Base-by-base conservation (phyloP, 2,888 invertebrate genomes). In the Halictus ligatus region DNA sequence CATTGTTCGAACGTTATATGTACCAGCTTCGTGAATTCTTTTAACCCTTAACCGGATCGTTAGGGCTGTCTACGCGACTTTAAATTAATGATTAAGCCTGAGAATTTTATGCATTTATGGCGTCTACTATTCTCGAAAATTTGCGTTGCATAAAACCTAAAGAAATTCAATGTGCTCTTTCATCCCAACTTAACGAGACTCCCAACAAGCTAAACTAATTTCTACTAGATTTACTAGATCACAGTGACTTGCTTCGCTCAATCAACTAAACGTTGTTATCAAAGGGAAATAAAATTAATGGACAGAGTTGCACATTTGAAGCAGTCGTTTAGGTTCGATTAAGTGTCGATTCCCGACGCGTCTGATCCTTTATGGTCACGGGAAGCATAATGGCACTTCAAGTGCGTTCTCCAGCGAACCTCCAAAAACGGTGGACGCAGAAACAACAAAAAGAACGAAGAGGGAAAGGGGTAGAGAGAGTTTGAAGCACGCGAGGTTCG, bases 401-500 rank as follows among this genome's bases (percentile, higher is more conserved):
- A 46, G 60, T 43, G 18, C 35, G 69, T 50, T 69, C 48, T 46
- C 67, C 67, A 35, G 35, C n/a, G 58, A 25, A 25, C 60, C 60
- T 2, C 60, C 60, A 29, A 64, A 64, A 64, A 64, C 25, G 25
- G 15, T 15, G 60, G n/a, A 29, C 60, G 25, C 60, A 60, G 60
- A 64, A 64, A 64, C 25, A 64, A 64, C 60, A 64, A 29, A 64
- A 7, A n/a, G 25, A 64, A 12, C 25, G 25, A 12, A 12, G 60
- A 6, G 60, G 2, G 13, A 5, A 18, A 25, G 6, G 25, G 25
- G 60, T 15, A 13, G 50, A 46, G 15, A 40, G 18, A 50, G 40
- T 25, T 25, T 64, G 25, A 64, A 64, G 25, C 60, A 29, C 25
- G 25, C 54, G 25, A 54, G 60, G 83, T 75, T 86, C 85, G 46